Evolutionary conservation across 2,888 invertebrate species (phyloP).

Genomic region (Orthonevra nobilis): DNA sequence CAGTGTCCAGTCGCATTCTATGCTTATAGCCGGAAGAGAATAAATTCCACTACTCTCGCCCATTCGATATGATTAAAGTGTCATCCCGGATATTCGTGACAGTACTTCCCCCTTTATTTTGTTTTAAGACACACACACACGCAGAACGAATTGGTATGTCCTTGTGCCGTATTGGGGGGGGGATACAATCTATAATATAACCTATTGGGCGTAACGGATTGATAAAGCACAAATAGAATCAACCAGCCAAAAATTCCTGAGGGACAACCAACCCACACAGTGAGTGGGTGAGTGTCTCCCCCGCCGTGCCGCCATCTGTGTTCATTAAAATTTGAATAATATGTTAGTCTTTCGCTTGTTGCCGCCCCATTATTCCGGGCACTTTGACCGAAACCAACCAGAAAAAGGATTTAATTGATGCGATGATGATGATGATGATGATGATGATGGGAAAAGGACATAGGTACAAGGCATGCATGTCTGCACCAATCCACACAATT

Average conservation of each 20-base stretch:
- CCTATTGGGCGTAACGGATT: conserved; percentile 69
- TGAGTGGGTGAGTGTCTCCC: not conserved
- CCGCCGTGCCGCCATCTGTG: not conserved
- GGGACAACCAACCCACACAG: not conserved
- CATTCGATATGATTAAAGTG: conserved; percentile 65
- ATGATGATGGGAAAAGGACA: conserved; percentile 41
- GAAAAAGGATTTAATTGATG: conserved; percentile 68
- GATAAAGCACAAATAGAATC: conserved; percentile 63
- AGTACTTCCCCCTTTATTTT: conserved; percentile 37
- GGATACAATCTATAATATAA: conserved; percentile 50
- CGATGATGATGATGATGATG: too few relatives aligned
- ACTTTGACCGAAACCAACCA: conserved; percentile 66
- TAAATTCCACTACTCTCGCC: conserved; percentile 48
- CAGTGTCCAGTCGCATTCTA: conserved; percentile 61
- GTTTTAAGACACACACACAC: conserved; percentile 2
- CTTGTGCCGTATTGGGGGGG: conserved; percentile 31
- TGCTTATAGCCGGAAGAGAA: conserved; percentile 25
- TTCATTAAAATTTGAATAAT: conserved; percentile 66
- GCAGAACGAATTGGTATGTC: conserved; percentile 35
- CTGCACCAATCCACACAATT: conserved; percentile 29
- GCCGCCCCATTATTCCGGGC: conserved; percentile 56
- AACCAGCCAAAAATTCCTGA: conserved; percentile 46
- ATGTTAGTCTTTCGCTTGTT: conserved; percentile 56
- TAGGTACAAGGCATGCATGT: conserved; percentile 19
- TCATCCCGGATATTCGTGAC: conserved; percentile 64